A percentile compares a stretch with the other conserved stretches of the same genome.
phyloP scores from a whole-genome alignment of 2,797 vertebrate species.

The Dipus sagitta region DNA sequence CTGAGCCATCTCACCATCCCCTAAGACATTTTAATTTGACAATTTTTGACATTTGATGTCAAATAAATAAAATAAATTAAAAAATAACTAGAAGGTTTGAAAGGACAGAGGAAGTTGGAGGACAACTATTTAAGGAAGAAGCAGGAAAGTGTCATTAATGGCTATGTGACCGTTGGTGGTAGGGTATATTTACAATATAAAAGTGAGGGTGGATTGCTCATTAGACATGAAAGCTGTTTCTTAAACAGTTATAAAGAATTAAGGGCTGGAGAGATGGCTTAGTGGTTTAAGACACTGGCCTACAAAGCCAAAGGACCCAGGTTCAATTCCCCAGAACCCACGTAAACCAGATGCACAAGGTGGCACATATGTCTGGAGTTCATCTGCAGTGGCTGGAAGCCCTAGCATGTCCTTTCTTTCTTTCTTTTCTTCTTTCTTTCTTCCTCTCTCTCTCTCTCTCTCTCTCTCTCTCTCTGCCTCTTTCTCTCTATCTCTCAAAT shows the following conservation, averaged over 20 bases:
- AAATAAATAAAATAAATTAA: not conserved
- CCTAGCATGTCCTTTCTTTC: too few relatives aligned
- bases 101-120: not conserved
- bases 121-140: not conserved
- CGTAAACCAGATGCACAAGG: too few relatives aligned
- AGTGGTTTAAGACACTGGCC: too few relatives aligned
- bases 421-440: too few relatives aligned
- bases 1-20: not conserved
- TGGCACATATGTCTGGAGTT: too few relatives aligned
- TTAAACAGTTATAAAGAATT: not conserved
- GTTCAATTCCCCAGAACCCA: too few relatives aligned
- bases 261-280: not conserved
- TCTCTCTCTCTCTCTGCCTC: too few relatives aligned
- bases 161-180: not conserved
- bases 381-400: too few relatives aligned
- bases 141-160: not conserved
- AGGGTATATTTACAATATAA: not conserved
- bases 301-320: too few relatives aligned
- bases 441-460: too few relatives aligned
- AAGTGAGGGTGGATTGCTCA: not conserved
- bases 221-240: not conserved
- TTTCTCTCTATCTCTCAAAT: too few relatives aligned
- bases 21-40: conserved; percentile 5
- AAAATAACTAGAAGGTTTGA: not conserved
- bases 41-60: conserved; percentile 4